Percentiles rank a stretch among this genome's conserved stretches.
Evolutionary conservation across 2,113 vertebrate genomes (phyloP).

Genomic region (Malurus melanocephalus): DNA sequence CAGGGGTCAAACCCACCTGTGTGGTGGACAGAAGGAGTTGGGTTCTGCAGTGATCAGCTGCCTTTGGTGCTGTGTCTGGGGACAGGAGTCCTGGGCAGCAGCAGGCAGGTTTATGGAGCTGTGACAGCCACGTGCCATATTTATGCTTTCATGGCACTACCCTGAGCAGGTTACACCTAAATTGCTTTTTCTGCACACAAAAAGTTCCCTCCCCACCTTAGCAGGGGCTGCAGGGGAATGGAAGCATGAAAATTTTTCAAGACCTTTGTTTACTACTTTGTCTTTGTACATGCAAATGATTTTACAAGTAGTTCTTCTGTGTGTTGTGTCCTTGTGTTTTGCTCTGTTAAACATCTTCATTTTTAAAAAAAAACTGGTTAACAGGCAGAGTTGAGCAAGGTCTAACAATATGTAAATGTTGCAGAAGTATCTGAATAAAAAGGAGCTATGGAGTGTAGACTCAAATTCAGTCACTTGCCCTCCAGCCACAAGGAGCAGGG

Average conservation of each 20-base stretch:
- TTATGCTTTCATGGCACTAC: background rate
- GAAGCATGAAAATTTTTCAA: background rate
- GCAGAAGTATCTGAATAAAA: conserved; percentile 11
- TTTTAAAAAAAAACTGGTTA: background rate
- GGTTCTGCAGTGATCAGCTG: background rate
- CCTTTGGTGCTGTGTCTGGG: background rate
- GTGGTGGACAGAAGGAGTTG: background rate
- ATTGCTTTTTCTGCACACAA: background rate
- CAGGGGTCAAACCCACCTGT: background rate
- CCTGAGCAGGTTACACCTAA: background rate
- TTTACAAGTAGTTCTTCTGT: background rate
- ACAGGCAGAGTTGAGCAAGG: background rate
- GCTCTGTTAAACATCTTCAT: background rate
- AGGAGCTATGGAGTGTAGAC: conserved; percentile 30
- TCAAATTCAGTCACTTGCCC: conserved; percentile 65
- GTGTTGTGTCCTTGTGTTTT: background rate
- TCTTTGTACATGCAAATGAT: background rate
- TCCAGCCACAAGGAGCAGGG: conserved; percentile 72
- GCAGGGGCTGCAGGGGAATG: background rate
- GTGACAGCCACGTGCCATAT: background rate
- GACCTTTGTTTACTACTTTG: background rate
- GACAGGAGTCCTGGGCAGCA: background rate
- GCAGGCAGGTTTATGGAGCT: background rate
- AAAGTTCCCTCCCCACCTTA: background rate
- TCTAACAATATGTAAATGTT: background rate